Base-by-base conservation (phyloP, 2,888 invertebrate genomes). In the Caenorhabditis plicata region DNA sequence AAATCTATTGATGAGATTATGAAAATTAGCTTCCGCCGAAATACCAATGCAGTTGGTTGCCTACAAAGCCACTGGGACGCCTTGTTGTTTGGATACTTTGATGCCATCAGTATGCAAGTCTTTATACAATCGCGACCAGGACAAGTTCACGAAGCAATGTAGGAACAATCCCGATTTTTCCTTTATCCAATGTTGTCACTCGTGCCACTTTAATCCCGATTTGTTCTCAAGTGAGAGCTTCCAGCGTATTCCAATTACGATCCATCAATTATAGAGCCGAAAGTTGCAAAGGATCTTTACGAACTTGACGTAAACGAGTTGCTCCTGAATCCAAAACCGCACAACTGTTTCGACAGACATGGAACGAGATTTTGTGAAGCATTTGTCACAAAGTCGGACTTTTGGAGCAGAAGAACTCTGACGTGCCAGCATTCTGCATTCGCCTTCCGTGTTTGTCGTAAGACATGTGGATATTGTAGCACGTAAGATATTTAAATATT, bases 181-280 rank as follows among this genome's bases (percentile, higher is more conserved):
- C 22, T 74, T 75, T 50, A 67, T 75, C 22, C 75, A 75, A 49
- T 75, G 75, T 31, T 75, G 75, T 31, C 63, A 68, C 38, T 64
- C 65, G n/a, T 75, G 75, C 29, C 74, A 75, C 36, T 74, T 75
- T 60, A 71, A 65, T 32, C 38, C 49, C 8, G 71, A 71, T 41
- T 47, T 65, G 33, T 70, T 65, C 58, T 64, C 68, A n/a, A 54
- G 53, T 36, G 36, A 54, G 9, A 48, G 70, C 26, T 1, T 9
- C 17, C 11, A 13, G 13, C 20, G 20, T 5, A 13, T 35, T 22
- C 11, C 17, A 23, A 33, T 15, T 5, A 2, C 17, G 4, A 27
- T 9, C 29, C 5, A 5, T n/a, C 27, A 7, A 5, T 57, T 62
- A 23, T 39, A 70, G 70, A 44, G 1, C 36, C 48, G 17, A 67